Evolutionary conservation across 2,888 invertebrate species (phyloP).

Genomic region (Macrophya annulata): DNA sequence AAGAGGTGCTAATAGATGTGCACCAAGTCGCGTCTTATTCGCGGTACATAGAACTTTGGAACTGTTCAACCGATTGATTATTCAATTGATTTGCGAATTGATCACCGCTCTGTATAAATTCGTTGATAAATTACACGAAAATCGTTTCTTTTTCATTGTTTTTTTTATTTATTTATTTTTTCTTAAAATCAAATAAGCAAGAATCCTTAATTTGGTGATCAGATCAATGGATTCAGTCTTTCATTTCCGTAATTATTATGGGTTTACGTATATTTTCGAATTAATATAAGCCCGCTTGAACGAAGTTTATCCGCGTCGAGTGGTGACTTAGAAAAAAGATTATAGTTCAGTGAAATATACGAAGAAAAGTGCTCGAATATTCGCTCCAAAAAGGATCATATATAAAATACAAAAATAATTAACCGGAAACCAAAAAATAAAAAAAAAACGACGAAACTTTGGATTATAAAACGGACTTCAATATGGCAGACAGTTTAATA

Average conservation of each 20-base stretch:
- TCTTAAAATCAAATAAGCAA: background rate
- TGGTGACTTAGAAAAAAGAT: background rate
- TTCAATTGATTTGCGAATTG: slow-evolving; percentile 24
- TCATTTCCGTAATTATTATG: background rate
- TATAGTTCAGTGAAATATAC: background rate
- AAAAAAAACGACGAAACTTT: background rate
- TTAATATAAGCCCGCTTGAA: background rate
- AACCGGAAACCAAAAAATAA: background rate
- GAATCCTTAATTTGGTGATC: background rate
- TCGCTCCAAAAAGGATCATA: background rate
- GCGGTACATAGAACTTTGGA: slow-evolving; percentile 25
- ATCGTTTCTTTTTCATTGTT: background rate
- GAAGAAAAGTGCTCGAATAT: slow-evolving; percentile 25
- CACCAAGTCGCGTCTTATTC: slow-evolving; percentile 43
- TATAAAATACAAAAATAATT: too few relatives aligned
- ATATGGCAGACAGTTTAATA: slow-evolving; percentile 46
- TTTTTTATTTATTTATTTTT: background rate
- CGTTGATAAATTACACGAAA: background rate
- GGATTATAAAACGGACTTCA: background rate
- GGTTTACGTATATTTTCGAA: background rate
- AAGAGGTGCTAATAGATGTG: slow-evolving; percentile 62
- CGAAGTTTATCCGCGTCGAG: background rate
- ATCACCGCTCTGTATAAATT: background rate
- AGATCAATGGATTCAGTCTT: slow-evolving; percentile 14
- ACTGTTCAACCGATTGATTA: slow-evolving; percentile 11